These are phyloP conservation scores for Brachyptera putata DNA, from an alignment of 2,888 invertebrate genomes.

Conservation along the genomic window DNA sequence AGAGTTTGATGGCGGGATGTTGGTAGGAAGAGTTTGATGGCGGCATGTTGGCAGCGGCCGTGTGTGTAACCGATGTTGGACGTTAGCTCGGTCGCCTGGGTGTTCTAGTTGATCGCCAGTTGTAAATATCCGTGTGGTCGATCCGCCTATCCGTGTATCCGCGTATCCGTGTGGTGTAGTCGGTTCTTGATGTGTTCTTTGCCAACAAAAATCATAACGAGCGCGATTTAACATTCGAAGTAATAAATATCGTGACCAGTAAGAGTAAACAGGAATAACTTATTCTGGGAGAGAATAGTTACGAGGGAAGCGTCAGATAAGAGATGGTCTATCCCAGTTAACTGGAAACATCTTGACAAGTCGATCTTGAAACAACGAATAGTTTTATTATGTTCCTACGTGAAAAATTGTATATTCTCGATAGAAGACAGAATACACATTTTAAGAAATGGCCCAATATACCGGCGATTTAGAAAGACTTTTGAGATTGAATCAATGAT, in stretches of 20 bases:
- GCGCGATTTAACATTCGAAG: background rate
- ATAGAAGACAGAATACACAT: no score
- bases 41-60: slow-evolving; percentile 10
- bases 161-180: slow-evolving; percentile 11
- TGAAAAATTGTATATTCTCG: no score
- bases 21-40: slow-evolving; percentile 7
- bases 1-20: no score
- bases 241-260: slow-evolving; percentile 2
- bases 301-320: no score
- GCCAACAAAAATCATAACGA: background rate
- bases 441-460: no score
- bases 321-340: no score
- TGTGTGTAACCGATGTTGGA: slow-evolving; percentile 17
- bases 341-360: no score
- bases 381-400: no score
- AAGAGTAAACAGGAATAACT: background rate
- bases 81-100: slow-evolving; percentile 7
- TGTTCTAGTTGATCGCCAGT: slow-evolving; percentile 12
- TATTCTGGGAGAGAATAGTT: background rate
- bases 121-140: slow-evolving; percentile 20
- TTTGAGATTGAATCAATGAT: no score
- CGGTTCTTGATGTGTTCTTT: slow-evolving; percentile 3
- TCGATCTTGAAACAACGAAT: no score
- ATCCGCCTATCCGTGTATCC: no score
- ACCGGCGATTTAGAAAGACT: no score